Percentiles rank a stretch among this genome's conserved stretches.
These are phyloP conservation scores for Reinhardtius hippoglossoides DNA, from an alignment of 2,113 vertebrate genomes.

Conservation along the genomic window DNA sequence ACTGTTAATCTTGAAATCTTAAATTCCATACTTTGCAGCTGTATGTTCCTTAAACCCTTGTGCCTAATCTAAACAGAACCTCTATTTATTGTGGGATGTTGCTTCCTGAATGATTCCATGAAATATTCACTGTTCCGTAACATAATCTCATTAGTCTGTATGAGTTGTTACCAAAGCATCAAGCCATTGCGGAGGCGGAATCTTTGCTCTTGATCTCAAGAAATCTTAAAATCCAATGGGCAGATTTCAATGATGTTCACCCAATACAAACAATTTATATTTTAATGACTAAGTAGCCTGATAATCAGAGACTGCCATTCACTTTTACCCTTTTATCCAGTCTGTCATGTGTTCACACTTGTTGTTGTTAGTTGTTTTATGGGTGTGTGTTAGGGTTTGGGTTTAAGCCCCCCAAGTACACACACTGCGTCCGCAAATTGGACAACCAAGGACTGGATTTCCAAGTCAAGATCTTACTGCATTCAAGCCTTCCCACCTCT, in stretches of 20 bases:
- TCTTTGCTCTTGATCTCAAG: background rate
- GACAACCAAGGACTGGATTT: no score
- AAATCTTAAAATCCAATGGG: background rate
- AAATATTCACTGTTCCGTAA: background rate
- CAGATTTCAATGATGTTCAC: background rate
- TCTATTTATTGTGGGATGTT: background rate
- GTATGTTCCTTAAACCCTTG: no score
- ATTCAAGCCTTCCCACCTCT: no score
- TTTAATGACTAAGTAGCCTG: background rate
- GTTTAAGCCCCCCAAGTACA: no score
- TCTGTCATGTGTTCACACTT: background rate
- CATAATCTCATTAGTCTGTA: background rate
- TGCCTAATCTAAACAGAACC: no score
- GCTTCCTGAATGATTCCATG: background rate
- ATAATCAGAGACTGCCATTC: background rate
- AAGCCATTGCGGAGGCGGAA: background rate
- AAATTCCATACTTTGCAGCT: no score
- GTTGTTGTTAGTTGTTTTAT: background rate
- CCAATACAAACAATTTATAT: background rate
- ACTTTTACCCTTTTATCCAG: background rate
- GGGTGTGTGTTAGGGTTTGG: no score
- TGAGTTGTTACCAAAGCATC: background rate
- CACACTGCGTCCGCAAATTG: no score
- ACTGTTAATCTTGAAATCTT: no score
- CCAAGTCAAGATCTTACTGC: no score